phyloP scores from a whole-genome alignment of 2,797 vertebrate genomes.

The Florisuga fusca region DNA sequence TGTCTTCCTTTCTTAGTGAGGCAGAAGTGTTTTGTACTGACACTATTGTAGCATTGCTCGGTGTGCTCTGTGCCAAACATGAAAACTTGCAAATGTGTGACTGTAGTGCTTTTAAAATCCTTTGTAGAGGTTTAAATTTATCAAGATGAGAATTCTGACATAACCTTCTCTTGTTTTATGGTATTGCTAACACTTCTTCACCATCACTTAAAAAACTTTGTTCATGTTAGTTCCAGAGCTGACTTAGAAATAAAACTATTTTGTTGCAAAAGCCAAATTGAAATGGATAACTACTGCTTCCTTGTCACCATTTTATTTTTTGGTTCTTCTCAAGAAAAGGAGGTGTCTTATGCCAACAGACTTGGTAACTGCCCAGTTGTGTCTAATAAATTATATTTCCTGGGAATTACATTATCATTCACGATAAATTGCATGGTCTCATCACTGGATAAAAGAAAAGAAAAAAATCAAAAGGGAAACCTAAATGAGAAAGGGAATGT shows the following conservation, averaged over 20 bases:
- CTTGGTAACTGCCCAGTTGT: background rate
- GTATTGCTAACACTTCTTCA: background rate
- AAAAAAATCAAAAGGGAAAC: background rate
- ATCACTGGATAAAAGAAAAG: background rate
- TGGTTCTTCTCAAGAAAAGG: background rate
- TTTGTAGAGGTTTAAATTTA: background rate
- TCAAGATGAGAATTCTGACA: background rate
- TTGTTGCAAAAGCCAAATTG: background rate
- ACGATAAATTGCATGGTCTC: background rate
- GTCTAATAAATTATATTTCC: background rate
- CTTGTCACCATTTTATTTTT: background rate
- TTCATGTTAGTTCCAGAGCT: background rate
- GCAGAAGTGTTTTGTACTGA: background rate
- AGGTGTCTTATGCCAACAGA: background rate
- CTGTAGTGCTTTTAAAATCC: background rate
- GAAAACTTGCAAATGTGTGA: background rate
- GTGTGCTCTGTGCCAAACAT: background rate
- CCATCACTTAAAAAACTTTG: background rate
- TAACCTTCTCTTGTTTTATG: background rate
- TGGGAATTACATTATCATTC: background rate
- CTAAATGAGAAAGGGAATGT: background rate
- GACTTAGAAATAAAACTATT: background rate
- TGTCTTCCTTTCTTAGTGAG: background rate
- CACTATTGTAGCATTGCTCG: background rate
- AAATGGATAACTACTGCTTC: background rate